Evolutionary conservation across 2,113 vertebrate species (phyloP), one percentile per base, ranked within the genome.

Genomic region (Stegastes partitus): DNA sequence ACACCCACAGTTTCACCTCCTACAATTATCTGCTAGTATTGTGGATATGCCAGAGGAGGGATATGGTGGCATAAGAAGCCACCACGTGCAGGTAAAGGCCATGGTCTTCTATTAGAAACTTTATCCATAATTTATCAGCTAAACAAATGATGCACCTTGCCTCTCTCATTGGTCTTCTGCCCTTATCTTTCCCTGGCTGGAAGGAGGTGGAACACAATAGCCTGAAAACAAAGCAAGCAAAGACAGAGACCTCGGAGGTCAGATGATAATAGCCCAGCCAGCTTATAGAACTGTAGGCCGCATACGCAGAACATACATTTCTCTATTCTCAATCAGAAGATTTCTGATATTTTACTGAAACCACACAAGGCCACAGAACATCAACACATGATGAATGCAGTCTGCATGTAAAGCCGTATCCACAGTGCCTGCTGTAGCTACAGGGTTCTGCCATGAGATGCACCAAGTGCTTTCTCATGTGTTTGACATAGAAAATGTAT

Each of bases 91-190:
- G 66, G 66, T 74, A 83, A 89, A 89, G 71, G 84, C 62, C 70
- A 74, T 18, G 45, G 67, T 74, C 50, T 75, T 54, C 66, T 63
- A 68, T 77, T 50, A 76, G 59, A 68, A 77, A 54, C 61, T 39
- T 31, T 66, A 84, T 86, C 58, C 59, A 81, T 79, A 82, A 81
- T 88, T 84, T 68, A 88, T 75, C 59, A 67, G 19, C 74, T 56
- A 65, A 82, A 90, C 71, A 84, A 82, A 87, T 72, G 64, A 88
- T 64, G 56, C 63, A 63, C 70, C 64, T 78, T 68, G 76, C 66
- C 50, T 74, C 42, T 55, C 62, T 57, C 68, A 85, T 80, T 80
- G 77, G 82, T 87, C 69, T 57, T 53, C 16, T 77, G 70, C 55
- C 70, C 56, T 80, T 77, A 75, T 76, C 67, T 49, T 22, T 54